A percentile compares a stretch with the other conserved stretches of the same genome.
These are phyloP conservation scores for Linyphia triangularis DNA, from an alignment of 2,888 invertebrate species.

Conservation along the genomic window DNA sequence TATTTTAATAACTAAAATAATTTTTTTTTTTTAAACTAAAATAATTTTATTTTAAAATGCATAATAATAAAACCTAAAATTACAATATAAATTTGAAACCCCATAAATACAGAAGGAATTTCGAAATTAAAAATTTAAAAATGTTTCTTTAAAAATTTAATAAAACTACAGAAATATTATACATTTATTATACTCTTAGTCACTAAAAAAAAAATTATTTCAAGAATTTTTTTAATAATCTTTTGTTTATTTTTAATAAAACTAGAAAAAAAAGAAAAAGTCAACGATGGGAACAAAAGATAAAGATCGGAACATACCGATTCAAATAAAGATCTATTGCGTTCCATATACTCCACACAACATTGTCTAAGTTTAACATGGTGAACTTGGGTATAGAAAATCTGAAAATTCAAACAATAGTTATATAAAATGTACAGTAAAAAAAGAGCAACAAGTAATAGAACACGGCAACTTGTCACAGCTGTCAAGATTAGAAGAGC, in stretches of 20 bases:
- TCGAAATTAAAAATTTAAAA: too few species aligned
- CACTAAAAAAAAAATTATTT: background rate
- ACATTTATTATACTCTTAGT: too few species aligned
- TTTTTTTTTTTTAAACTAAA: too few species aligned
- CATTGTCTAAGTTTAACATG: constrained; percentile 87
- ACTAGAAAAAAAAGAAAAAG: background rate
- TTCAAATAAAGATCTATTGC: constrained; percentile 84
- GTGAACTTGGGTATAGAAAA: constrained; percentile 85
- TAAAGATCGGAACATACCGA: constrained; percentile 76
- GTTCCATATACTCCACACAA: constrained; percentile 87
- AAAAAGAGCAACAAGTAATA: background rate
- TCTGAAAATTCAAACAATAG: constrained; percentile 79
- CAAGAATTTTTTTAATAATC: background rate
- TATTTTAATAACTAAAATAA: too few species aligned
- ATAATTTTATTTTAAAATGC: too few species aligned
- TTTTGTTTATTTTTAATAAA: background rate
- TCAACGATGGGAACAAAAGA: background rate
- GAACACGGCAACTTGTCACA: background rate
- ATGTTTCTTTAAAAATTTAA: too few species aligned
- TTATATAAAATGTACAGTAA: background rate
- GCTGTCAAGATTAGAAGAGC: background rate
- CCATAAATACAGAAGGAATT: too few species aligned
- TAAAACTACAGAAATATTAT: too few species aligned
- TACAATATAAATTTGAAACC: too few species aligned
- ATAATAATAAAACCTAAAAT: too few species aligned